phyloP scores from a whole-genome alignment of 1,140 invertebrate species.

The Dolichoris vasculosae region DNA sequence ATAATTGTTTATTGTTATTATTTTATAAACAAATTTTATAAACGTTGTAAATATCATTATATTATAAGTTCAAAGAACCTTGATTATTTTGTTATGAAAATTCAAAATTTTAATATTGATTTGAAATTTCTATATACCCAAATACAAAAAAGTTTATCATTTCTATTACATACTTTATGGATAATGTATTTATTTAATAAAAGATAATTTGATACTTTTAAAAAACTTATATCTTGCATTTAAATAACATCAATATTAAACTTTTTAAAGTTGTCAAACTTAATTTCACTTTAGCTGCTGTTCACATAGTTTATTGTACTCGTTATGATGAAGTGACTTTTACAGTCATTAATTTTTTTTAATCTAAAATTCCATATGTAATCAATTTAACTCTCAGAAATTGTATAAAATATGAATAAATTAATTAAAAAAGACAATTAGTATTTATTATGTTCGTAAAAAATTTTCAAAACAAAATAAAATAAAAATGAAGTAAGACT shows the following conservation, averaged over 20 bases:
- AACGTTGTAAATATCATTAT: no score
- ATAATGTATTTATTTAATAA: neutral
- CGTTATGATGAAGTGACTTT: neutral
- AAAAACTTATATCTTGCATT: neutral
- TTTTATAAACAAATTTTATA: no score
- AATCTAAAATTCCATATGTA: no score
- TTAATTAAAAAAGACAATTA: no score
- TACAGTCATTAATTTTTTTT: no score
- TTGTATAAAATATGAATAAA: no score
- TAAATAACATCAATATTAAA: neutral
- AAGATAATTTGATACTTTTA: neutral
- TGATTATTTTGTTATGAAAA: no score
- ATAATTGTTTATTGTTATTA: no score
- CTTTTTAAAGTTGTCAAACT: neutral
- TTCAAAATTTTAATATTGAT: no score
- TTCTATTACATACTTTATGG: neutral
- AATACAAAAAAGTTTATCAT: neutral
- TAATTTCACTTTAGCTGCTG: neutral
- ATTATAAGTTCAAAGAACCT: no score
- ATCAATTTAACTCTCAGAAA: no score
- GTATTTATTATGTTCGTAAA: neutral
- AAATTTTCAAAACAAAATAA: neutral
- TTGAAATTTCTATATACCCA: no score
- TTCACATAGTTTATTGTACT: neutral
- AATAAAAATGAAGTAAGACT: neutral